Base-by-base conservation (phyloP, 2,888 invertebrate species). In the Antheraea assamensis region DNA sequence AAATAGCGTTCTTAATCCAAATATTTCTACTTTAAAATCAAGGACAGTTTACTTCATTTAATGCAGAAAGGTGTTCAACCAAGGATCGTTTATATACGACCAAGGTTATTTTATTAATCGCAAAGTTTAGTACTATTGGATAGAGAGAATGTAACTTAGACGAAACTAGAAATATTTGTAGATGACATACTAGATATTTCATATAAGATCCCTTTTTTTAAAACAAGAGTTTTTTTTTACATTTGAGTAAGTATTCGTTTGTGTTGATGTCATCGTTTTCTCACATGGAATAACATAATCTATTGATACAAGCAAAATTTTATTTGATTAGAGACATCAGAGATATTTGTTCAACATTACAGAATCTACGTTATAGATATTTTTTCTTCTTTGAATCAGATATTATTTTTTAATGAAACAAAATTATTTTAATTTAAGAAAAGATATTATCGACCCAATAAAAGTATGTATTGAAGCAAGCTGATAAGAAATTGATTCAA, bases 321-420 rank as follows among this genome's bases (percentile, higher is more conserved):
- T 55, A 55, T 55, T 55, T 55, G 55, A n/a, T n/a, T 55, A 55
- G 55, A 55, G 55, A 55, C 21, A 55, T 55, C 55, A 55, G n/a
- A n/a, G 17, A 55, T n/a, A 55, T 55, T 55, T 55, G 55, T 55
- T 55, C 10, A 55, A 55, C 55, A 55, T 55, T 55, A n/a, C 55
- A n/a, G 21, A 55, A 55, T 55, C 10, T 55, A 55, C 21, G 55
- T n/a, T 55, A 55, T 4, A 55, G 55, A 55, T 55, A 3, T 55
- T 55, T n/a, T 55, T 55, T 55, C 55, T n/a, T 55, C n/a, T 55
- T 55, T 55, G n/a, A 55, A n/a, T 55, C 21, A n/a, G n/a, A n/a
- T 55, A n/a, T 55, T 55, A 55, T 55, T n/a, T 55, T 55, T 21
- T 2, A 55, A 55, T 15, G n/a, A 55, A 55, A 55, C n/a, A n/a